Evolutionary conservation across 2,113 vertebrate genomes (phyloP).

Genomic region (Tetrax tetrax): DNA sequence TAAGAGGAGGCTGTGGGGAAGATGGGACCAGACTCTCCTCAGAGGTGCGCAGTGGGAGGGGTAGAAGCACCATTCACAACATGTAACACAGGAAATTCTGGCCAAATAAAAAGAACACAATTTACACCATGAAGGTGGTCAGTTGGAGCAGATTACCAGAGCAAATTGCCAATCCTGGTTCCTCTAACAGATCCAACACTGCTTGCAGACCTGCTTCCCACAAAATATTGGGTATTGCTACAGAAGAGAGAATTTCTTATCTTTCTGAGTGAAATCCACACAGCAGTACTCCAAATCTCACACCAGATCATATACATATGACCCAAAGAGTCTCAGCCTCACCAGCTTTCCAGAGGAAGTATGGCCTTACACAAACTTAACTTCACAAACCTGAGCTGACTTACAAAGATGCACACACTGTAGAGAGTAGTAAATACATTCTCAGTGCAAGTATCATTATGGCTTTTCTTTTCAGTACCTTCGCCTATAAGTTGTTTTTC

Average conservation of each 20-base stretch:
- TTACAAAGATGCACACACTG: background rate
- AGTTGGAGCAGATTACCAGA: background rate
- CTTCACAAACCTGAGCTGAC: background rate
- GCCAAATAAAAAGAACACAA: background rate
- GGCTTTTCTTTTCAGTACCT: background rate
- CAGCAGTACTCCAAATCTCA: background rate
- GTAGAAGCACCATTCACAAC: background rate
- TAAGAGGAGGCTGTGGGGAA: background rate
- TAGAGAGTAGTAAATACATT: background rate
- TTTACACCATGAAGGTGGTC: background rate
- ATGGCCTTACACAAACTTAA: rapidly evolving
- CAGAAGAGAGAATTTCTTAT: background rate
- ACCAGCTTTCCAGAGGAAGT: background rate
- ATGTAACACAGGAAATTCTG: background rate
- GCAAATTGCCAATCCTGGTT: background rate
- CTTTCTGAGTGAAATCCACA: background rate
- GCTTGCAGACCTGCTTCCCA: background rate
- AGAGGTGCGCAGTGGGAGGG: background rate
- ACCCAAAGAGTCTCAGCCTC: background rate
- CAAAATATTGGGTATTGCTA: background rate
- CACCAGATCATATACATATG: rapidly evolving
- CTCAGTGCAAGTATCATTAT: background rate
- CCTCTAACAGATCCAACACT: background rate
- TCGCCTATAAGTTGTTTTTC: background rate
- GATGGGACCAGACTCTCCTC: background rate